Evolutionary conservation across 2,797 vertebrate genomes (phyloP), one percentile per base, ranked within the genome.

Genomic region (Mionectes olivaceus): DNA sequence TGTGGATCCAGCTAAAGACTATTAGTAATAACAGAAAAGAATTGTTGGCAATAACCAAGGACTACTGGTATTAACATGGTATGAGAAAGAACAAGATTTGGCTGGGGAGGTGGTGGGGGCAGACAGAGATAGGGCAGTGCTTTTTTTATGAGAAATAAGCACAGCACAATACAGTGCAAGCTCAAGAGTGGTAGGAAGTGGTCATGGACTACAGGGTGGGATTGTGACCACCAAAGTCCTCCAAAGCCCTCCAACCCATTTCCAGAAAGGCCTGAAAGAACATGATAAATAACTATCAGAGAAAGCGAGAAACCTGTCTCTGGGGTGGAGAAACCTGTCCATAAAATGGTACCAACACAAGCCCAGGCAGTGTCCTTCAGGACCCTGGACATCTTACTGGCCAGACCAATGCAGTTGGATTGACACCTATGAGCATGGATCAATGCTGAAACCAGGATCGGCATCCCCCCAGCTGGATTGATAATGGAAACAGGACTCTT

Each of bases 371-470:
- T 19, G 39, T 2, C 17, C 30, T 60, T 30, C 69, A 74, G 33
- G 27, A 75, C 10, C 13, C 18, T 35, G 47, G 50, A 59, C 11
- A 59, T 25, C 30, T 46, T 19, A 46, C 10, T 9, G 22, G 25
- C 30, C 12, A 3, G 25, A 74, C 18, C 0, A 1, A 35, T 19
- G 53, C 2, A 11, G 12, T 10, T 23, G 41, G 39, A 74, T 47
- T 16, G 14, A 68, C 21, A 47, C 9, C 33, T 44, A 37, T 6
- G 43, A 44, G 19, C 39, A 35, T 32, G 22, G 19, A 77, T 47
- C 0, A 4, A 39, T 61, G 41, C 69, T 55, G 55, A 82, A 82
- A 47, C 19, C 22, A 68, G 41, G 47, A 23, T 60, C 13, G 23
- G 25, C 22, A 27, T 47, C 3, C 7, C 18, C 30, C 5, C 61